A percentile compares a stretch with the other conserved stretches of the same genome.
phyloP scores from a whole-genome alignment of 1,140 invertebrate species.

The Drosophila arawakana region DNA sequence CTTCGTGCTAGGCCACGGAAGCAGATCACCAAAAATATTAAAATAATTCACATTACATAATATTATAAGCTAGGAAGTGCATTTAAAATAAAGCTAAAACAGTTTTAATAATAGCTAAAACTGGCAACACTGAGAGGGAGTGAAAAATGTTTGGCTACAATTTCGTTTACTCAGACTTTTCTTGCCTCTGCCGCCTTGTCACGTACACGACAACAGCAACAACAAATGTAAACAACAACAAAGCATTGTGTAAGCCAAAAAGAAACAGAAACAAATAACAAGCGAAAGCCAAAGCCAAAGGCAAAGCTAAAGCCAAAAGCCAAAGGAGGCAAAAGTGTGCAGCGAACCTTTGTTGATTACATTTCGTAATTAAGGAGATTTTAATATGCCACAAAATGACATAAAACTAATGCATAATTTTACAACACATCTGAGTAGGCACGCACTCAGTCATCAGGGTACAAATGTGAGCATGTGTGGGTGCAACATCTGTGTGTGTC shows the following conservation, averaged over 20 bases:
- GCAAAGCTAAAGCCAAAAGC: constrained; percentile 33
- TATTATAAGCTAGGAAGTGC: too few relatives aligned
- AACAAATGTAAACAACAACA: constrained; percentile 58
- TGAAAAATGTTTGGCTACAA: constrained; percentile 57
- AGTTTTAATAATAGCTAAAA: too few relatives aligned
- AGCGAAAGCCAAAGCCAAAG: constrained; percentile 14
- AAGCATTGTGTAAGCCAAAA: constrained; percentile 44
- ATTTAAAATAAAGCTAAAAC: too few relatives aligned
- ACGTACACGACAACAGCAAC: constrained; percentile 51
- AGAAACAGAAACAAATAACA: neutral
- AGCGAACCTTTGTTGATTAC: constrained; percentile 69
- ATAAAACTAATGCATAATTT: constrained; percentile 81
- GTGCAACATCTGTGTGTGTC: constrained; percentile 40
- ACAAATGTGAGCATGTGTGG: constrained; percentile 9
- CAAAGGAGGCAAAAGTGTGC: constrained; percentile 48
- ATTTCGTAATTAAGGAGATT: constrained; percentile 77
- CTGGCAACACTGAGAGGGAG: constrained; percentile 6
- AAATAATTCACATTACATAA: too few relatives aligned
- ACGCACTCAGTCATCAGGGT: constrained; percentile 48
- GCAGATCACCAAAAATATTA: too few relatives aligned
- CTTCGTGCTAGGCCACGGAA: too few relatives aligned
- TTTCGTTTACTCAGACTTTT: constrained; percentile 75
- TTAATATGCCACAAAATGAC: constrained; percentile 78
- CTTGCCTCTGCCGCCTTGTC: constrained; percentile 46
- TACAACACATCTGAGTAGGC: constrained; percentile 78